phyloP scores from a whole-genome alignment of 2,113 vertebrate species.

The Callopanchax toddi region DNA sequence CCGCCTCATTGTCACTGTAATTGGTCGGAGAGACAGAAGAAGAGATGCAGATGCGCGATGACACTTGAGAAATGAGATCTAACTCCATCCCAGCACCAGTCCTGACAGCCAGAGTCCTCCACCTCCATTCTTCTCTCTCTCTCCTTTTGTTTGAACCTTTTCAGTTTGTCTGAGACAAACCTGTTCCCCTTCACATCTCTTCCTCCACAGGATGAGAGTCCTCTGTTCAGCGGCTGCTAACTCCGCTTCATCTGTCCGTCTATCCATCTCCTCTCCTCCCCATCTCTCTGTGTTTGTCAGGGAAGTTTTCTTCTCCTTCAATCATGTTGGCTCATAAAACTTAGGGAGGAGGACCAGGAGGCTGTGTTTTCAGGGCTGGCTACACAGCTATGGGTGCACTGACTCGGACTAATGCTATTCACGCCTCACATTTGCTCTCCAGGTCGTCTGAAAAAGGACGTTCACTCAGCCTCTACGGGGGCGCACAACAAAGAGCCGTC shows the following conservation, averaged over 20 bases:
- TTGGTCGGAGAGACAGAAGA: constrained; percentile 71
- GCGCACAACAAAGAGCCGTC: constrained; percentile 69
- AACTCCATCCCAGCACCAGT: constrained; percentile 72
- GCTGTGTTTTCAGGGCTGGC: constrained; percentile 77
- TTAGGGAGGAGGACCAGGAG: constrained; percentile 65
- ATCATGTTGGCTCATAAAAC: constrained; percentile 77
- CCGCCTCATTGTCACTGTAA: constrained; percentile 60
- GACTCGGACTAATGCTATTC: constrained; percentile 80
- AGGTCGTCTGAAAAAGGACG: constrained; percentile 65
- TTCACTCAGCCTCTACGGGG: constrained; percentile 62
- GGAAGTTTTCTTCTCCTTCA: constrained; percentile 63
- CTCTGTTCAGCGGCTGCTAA: constrained; percentile 71
- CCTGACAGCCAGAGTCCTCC: constrained; percentile 74
- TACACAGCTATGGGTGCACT: constrained; percentile 77
- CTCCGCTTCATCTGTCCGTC: constrained; percentile 69
- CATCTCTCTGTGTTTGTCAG: constrained; percentile 40
- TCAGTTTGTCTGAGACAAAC: constrained; percentile 61
- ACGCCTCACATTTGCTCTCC: constrained; percentile 72
- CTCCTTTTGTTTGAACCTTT: constrained; percentile 61
- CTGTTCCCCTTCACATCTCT: constrained; percentile 75
- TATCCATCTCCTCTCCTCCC: constrained; percentile 60
- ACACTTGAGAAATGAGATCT: constrained; percentile 80
- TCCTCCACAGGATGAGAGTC: constrained; percentile 56
- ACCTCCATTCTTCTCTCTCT: constrained; percentile 63
- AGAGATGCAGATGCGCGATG: constrained; percentile 68